Percentiles rank a stretch among this genome's conserved stretches.
phyloP scores from a whole-genome alignment of 1,140 invertebrate genomes.

The Oryctes rhinoceros region DNA sequence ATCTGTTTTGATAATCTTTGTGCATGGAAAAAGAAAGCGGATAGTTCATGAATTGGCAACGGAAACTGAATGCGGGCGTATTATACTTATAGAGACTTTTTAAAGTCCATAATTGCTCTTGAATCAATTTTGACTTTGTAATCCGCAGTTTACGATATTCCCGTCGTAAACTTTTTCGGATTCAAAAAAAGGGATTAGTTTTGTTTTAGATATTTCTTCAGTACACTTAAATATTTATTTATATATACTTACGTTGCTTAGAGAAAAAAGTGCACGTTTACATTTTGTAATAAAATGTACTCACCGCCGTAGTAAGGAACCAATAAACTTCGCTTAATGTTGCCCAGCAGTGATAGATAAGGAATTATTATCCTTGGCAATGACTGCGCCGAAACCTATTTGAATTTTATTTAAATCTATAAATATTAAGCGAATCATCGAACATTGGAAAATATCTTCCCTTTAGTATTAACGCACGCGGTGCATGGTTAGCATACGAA shows the following conservation, averaged over 20 bases:
- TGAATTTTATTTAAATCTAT: conserved; percentile 37
- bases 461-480: conserved; percentile 13
- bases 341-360: conserved; percentile 33
- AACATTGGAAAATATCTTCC: conserved; percentile 33
- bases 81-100: too few relatives aligned
- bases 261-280: conserved; percentile 4
- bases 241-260: neutral
- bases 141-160: too few relatives aligned
- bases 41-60: too few relatives aligned
- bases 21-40: too few relatives aligned
- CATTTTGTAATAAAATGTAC: conserved; percentile 6
- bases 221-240: conserved; percentile 18
- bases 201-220: neutral
- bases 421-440: conserved; percentile 33
- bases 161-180: too few relatives aligned
- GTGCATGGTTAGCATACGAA: conserved; percentile 21
- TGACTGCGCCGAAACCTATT: conserved; percentile 34
- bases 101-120: too few relatives aligned
- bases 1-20: too few relatives aligned
- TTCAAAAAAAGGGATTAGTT: neutral
- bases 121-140: too few relatives aligned
- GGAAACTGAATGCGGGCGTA: too few relatives aligned
- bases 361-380: conserved; percentile 37
- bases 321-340: conserved; percentile 22
- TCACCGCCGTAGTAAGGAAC: neutral